Percentiles rank a stretch among this genome's conserved stretches.
Evolutionary conservation across 2,888 invertebrate genomes (phyloP).

Genomic region (Chymomyza amoena): DNA sequence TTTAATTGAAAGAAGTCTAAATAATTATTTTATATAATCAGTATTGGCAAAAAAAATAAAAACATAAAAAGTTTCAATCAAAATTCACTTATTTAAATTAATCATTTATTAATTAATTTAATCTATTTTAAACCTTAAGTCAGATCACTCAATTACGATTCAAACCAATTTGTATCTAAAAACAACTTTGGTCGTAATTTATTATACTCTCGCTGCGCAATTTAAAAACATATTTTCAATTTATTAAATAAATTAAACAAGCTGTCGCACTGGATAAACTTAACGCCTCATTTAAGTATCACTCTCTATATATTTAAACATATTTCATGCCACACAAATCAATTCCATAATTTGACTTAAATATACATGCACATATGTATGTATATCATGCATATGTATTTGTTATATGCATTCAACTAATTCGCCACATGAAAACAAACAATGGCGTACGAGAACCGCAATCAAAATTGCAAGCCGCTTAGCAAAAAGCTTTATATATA

Average conservation of each 20-base stretch:
- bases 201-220: not conserved
- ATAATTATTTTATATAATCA: too few relatives aligned
- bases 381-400: too few relatives aligned
- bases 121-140: too few relatives aligned
- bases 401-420: not conserved
- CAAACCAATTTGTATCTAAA: not conserved
- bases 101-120: too few relatives aligned
- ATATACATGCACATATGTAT: not conserved
- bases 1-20: too few relatives aligned
- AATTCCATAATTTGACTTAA: not conserved
- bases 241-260: not conserved
- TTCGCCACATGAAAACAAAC: not conserved
- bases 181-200: too few relatives aligned
- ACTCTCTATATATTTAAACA: not conserved
- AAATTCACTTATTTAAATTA: too few relatives aligned
- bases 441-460: not conserved
- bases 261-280: not conserved
- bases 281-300: not conserved
- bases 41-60: too few relatives aligned
- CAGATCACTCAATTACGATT: too few relatives aligned
- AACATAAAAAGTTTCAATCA: too few relatives aligned
- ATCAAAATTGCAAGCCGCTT: slow-evolving; percentile 48
- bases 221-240: not conserved
- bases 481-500: slow-evolving; percentile 12
- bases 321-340: not conserved